Conservation (phyloP, 2,888 invertebrate genomes). For the Dusona sp. region DNA sequence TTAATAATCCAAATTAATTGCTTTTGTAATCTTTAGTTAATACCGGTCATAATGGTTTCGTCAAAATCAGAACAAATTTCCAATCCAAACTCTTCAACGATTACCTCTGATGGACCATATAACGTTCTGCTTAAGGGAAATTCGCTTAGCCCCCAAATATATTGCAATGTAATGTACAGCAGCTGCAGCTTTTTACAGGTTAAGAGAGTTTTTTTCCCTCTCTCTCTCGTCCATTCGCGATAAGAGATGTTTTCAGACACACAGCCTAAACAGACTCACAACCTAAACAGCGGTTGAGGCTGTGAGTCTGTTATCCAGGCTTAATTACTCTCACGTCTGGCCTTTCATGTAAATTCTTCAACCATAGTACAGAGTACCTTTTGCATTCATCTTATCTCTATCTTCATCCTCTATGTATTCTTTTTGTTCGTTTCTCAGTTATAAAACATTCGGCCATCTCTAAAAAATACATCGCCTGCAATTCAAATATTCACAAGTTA, state of each 20-base stretch:
- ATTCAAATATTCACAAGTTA: no score
- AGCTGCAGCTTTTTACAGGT: conserved; percentile 59
- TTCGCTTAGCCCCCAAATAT: conserved; percentile 16
- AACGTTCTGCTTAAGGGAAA: background rate
- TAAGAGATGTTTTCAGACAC: conserved; percentile 64
- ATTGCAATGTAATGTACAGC: conserved; percentile 10
- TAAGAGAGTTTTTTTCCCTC: conserved; percentile 9
- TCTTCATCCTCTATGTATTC: background rate
- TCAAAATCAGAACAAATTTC: background rate
- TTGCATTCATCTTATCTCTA: background rate
- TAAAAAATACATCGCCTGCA: background rate
- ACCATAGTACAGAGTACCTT: conserved; percentile 44
- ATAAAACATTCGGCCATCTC: background rate
- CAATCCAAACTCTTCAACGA: conserved; percentile 31
- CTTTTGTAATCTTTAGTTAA: background rate
- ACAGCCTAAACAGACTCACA: no score
- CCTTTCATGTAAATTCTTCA: conserved; percentile 41
- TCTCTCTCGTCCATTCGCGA: conserved; percentile 42
- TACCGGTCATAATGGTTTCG: no score
- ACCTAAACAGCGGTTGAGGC: no score
- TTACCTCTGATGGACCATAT: conserved; percentile 21
- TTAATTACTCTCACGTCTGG: conserved; percentile 56
- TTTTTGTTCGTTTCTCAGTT: background rate
- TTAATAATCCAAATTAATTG: background rate
- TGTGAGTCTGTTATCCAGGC: conserved; percentile 36